Conservation (phyloP, 2,888 invertebrate genomes). For the Oligia strigilis region DNA sequence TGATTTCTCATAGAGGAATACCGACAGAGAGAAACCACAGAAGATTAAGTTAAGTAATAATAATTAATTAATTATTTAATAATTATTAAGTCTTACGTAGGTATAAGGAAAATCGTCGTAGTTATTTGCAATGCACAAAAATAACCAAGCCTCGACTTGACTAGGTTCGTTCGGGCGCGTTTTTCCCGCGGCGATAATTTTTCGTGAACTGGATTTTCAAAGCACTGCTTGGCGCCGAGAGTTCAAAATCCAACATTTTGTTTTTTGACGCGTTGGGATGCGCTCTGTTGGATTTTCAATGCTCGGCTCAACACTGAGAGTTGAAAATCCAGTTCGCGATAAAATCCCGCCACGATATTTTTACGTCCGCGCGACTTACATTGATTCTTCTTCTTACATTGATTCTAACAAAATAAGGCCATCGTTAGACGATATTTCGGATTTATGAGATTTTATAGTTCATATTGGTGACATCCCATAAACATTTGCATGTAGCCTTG, state of each 20-base stretch:
- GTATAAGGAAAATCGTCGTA: slow-evolving; percentile 33
- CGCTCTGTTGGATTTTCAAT: not conserved
- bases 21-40: slow-evolving; percentile 12
- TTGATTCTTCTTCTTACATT: slow-evolving; percentile 25
- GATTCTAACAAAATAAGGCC: slow-evolving; percentile 41
- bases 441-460: slow-evolving; percentile 54
- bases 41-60: not conserved
- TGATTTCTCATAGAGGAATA: slow-evolving; percentile 27
- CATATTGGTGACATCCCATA: slow-evolving; percentile 38
- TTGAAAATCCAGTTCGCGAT: no score
- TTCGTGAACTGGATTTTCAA: not conserved
- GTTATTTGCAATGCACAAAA: slow-evolving; percentile 35
- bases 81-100: not conserved
- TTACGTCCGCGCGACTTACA: not conserved
- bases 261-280: not conserved
- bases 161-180: not conserved
- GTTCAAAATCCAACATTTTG: not conserved
- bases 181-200: not conserved
- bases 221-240: no score
- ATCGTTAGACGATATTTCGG: slow-evolving; percentile 23
- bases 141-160: slow-evolving; percentile 9
- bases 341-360: not conserved
- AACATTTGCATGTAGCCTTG: slow-evolving; percentile 42
- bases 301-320: not conserved
- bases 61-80: no score